These are phyloP conservation scores for Seriola dumerili DNA, from an alignment of 2,113 vertebrate species.

Conservation along the genomic window DNA sequence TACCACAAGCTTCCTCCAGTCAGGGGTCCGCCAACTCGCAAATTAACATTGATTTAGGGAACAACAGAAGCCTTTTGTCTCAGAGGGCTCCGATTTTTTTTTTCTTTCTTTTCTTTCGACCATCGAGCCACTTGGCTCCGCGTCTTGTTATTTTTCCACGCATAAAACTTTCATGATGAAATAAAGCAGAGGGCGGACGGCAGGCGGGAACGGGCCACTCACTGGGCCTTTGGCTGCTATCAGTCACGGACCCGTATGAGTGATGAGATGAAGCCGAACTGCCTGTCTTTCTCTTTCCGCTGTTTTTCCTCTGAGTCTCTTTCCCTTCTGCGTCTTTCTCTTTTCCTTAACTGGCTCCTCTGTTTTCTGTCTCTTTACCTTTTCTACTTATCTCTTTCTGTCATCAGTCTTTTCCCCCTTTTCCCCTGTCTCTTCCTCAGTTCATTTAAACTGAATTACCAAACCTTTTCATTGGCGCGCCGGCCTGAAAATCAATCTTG, in stretches of 20 bases:
- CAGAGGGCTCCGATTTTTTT: conserved; percentile 26
- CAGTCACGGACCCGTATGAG: conserved; percentile 60
- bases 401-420: background rate
- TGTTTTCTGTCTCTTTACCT: background rate
- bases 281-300: background rate
- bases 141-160: conserved; percentile 78
- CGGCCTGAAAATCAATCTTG: conserved; percentile 49
- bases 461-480: conserved; percentile 45
- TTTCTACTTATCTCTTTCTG: background rate
- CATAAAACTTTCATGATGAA: conserved; percentile 82
- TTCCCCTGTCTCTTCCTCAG: background rate
- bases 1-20: conserved; percentile 70
- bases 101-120: conserved; percentile 54
- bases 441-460: conserved; percentile 50
- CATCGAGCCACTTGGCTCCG: conserved; percentile 67
- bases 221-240: conserved; percentile 56
- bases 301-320: background rate
- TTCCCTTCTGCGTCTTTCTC: background rate
- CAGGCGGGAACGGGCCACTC: conserved; percentile 40
- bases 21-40: conserved; percentile 73
- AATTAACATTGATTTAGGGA: conserved; percentile 76
- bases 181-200: conserved; percentile 66
- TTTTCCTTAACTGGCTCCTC: background rate
- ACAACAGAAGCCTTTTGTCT: conserved; percentile 85
- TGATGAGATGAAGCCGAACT: conserved; percentile 31